Conservation (phyloP, 2,797 vertebrate species). For the Dendrocincla fuliginosa region DNA sequence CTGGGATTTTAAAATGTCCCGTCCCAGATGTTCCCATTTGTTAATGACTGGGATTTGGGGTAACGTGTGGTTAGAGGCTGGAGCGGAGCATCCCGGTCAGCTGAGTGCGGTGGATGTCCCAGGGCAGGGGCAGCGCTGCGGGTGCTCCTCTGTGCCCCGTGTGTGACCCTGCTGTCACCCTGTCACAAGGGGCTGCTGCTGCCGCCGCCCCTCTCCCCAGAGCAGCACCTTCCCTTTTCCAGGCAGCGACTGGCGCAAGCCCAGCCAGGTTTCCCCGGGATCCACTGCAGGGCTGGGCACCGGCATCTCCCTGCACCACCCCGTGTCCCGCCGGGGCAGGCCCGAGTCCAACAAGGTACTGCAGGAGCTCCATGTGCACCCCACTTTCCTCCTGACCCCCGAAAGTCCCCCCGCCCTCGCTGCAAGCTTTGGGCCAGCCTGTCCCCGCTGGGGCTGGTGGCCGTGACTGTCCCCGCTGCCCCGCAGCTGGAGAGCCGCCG, state of each 20-base stretch:
- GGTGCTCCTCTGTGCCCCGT: background rate
- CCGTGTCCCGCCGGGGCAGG: conserved; percentile 73
- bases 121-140: accelerated
- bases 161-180: accelerated
- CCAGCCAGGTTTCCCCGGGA: conserved; percentile 73
- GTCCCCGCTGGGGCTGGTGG: background rate
- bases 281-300: conserved; percentile 60
- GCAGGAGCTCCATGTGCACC: background rate
- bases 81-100: background rate
- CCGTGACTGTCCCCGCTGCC: background rate
- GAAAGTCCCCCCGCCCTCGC: background rate
- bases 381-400: background rate
- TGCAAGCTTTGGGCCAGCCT: background rate
- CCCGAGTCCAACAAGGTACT: conserved; percentile 85
- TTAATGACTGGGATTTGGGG: background rate
- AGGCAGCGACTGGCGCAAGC: conserved; percentile 79
- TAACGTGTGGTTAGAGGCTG: background rate
- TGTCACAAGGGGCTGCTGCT: background rate
- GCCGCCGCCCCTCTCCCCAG: background rate
- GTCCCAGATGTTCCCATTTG: background rate
- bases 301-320: conserved; percentile 71
- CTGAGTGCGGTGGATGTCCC: background rate
- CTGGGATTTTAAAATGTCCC: background rate
- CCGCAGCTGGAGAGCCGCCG: conserved; percentile 86
- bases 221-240: background rate